Evolutionary conservation across 2,113 vertebrate genomes (phyloP).

Genomic region (Zingel zingel): DNA sequence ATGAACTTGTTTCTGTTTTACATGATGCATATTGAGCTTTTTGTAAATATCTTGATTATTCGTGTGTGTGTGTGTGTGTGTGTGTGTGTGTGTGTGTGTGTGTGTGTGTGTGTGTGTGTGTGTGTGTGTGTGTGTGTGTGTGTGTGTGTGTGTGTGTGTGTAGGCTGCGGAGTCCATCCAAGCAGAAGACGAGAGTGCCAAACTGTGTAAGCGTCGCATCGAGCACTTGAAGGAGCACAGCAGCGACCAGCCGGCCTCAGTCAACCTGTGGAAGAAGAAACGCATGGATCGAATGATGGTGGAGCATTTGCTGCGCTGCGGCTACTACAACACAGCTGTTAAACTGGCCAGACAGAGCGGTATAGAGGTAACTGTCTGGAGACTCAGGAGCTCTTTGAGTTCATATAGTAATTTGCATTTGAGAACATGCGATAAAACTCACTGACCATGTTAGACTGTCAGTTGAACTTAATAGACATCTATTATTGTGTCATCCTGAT

Average conservation of each 20-base stretch:
- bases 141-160: neutral
- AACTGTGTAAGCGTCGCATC: conserved; percentile 96
- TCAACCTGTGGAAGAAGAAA: conserved; percentile 97
- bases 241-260: conserved; percentile 93
- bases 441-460: neutral
- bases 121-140: neutral
- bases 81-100: neutral
- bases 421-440: neutral
- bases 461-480: neutral
- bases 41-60: neutral
- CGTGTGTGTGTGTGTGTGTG: neutral
- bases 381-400: neutral
- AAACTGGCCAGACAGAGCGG: conserved; percentile 96
- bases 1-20: neutral
- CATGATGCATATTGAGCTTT: neutral
- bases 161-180: conserved; percentile 98
- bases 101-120: neutral
- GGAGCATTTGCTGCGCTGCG: conserved; percentile 96
- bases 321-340: conserved; percentile 98
- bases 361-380: conserved; percentile 88
- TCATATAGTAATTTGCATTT: neutral
- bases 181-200: conserved; percentile 98
- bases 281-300: conserved; percentile 99
- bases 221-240: conserved; percentile 98
- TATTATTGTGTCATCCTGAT: neutral